Percentiles rank a stretch among this genome's conserved stretches.
These are phyloP conservation scores for Ashinkailepas kermadecensis DNA, from an alignment of 2,888 invertebrate species.

Conservation along the genomic window DNA sequence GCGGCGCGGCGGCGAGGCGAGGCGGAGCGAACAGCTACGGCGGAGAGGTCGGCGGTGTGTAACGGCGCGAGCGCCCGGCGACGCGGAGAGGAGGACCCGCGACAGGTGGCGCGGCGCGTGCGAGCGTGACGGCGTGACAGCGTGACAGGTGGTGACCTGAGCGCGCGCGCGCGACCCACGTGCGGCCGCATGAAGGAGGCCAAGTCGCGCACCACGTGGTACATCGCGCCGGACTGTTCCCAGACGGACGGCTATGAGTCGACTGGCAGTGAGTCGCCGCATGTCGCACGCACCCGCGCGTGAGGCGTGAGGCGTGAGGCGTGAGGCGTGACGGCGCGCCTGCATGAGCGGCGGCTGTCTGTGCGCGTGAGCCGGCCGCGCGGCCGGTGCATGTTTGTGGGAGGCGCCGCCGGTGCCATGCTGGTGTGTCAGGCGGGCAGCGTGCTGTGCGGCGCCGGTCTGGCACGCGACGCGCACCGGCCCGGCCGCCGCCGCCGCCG, in stretches of 20 bases:
- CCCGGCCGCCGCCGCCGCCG: background rate
- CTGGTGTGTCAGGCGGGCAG: constrained; percentile 11
- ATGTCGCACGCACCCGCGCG: background rate
- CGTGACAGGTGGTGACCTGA: no score
- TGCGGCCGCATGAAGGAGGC: background rate
- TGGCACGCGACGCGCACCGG: background rate
- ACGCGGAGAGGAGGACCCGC: no score
- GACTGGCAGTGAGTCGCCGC: background rate
- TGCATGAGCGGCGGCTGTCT: no score
- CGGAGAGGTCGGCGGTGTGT: no score
- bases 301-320: background rate
- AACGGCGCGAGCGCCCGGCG: no score
- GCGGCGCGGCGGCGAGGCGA: no score
- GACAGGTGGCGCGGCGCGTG: no score
- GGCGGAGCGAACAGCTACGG: no score
- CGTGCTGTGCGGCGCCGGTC: background rate
- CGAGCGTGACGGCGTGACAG: no score
- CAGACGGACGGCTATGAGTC: background rate
- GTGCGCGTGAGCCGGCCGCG: no score
- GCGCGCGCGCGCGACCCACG: no score
- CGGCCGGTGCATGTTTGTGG: background rate
- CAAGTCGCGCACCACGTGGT: constrained; percentile 15
- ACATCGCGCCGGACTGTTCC: background rate
- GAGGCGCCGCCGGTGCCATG: background rate
- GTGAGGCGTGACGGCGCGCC: background rate